phyloP scores from a whole-genome alignment of 2,797 vertebrate genomes.

The Danio kyathit region DNA sequence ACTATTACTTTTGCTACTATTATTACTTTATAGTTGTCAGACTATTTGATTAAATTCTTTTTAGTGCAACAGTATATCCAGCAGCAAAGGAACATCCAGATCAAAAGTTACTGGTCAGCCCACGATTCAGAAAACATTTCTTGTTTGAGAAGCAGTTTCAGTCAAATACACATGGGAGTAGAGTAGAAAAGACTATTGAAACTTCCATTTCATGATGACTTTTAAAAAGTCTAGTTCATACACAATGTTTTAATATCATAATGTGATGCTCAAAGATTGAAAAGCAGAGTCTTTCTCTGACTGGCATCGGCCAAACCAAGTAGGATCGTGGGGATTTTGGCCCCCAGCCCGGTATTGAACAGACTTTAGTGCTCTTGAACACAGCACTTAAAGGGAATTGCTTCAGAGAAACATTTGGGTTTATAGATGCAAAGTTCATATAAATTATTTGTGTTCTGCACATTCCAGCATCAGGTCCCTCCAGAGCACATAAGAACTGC shows the following conservation, averaged over 20 bases:
- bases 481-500: constrained; percentile 16
- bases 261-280: constrained; percentile 9
- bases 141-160: too few species aligned
- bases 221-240: background rate
- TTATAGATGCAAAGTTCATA: constrained; percentile 35
- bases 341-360: constrained; percentile 4
- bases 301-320: background rate
- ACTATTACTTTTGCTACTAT: too few species aligned
- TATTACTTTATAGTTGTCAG: too few species aligned
- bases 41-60: too few species aligned
- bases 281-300: background rate
- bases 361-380: constrained; percentile 24
- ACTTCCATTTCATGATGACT: too few species aligned
- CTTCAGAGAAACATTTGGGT: constrained; percentile 20
- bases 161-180: too few species aligned
- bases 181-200: too few species aligned
- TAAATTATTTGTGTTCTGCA: constrained; percentile 29
- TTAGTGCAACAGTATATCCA: too few species aligned
- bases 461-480: constrained; percentile 4
- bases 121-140: too few species aligned
- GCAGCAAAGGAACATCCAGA: too few species aligned
- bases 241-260: background rate
- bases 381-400: constrained; percentile 39
- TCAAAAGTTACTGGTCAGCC: too few species aligned
- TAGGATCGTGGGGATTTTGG: background rate